Evolutionary conservation across 2,113 vertebrate genomes (phyloP), one percentile per base, ranked within the genome.

Genomic region (Bagarius yarrelli): DNA sequence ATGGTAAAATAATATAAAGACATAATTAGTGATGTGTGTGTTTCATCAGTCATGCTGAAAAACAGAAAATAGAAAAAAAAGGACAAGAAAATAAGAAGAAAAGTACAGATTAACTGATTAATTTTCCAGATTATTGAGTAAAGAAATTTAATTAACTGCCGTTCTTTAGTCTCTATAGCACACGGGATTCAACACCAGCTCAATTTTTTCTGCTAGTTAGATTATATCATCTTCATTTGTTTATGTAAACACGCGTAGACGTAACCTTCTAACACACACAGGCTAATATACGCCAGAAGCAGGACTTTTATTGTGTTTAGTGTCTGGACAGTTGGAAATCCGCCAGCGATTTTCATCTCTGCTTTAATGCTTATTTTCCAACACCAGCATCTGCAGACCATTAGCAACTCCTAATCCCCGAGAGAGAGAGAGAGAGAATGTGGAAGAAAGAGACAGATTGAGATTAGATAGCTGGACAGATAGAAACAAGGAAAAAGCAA

Each of bases 381-480:
- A 32, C 70, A 72, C 63, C 19, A 19, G 61, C 81, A 83, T 80
- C 76, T 82, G 83, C 63, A 80, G 76, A 23, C 79, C 72, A 83
- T 85, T 83, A 83, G 72, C 76, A 81, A 77, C 71, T 19, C n/a
- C 61, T 69, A 80, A 81, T 74, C 76, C 79, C 70, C 72, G 52
- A 4, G 36, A 59, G 53, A 63, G 44, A 40, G 52, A 21, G 25
- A 36, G 72, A 30, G 53, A 34, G n/a, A 23, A 50, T 44, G n/a
- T 2, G 59, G 50, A 50, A 18, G 44, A 2, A 36, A 34, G 25
- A 32, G 50, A 18, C n/a, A 57, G 30, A 60, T 44, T 27, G 60
- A 66, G 32, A 66, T n/a, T n/a, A n/a, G n/a, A n/a, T n/a, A n/a
- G n/a, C n/a, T n/a, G n/a, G n/a, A n/a, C n/a, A n/a, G n/a, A n/a